Percentiles rank a stretch among this genome's conserved stretches.
phyloP scores from a whole-genome alignment of 92 coral and sea anemone species.

The Porites rus region DNA sequence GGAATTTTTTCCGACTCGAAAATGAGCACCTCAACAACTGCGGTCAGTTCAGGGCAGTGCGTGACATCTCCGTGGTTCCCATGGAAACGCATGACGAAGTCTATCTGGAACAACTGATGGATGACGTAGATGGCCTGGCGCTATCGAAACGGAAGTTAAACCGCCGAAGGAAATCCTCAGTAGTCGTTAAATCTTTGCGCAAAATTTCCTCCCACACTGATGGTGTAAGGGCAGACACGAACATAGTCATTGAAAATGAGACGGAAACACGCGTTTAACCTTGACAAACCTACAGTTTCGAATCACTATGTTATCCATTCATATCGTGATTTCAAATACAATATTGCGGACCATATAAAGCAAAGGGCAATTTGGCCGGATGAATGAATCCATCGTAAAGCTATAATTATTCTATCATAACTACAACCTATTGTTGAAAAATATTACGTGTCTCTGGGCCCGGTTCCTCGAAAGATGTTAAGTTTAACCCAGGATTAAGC shows the following conservation, averaged over 20 bases:
- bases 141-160: constrained; percentile 31
- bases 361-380: too few relatives aligned
- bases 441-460: too few relatives aligned
- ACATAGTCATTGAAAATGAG: constrained; percentile 10
- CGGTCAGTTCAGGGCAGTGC: constrained; percentile 98
- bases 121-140: constrained; percentile 73
- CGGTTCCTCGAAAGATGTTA: too few relatives aligned
- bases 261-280: constrained; percentile 21
- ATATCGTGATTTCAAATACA: background rate
- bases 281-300: background rate
- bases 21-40: constrained; percentile 99
- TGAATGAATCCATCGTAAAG: too few relatives aligned
- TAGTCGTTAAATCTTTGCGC: constrained; percentile 25
- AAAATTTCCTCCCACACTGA: constrained; percentile 35
- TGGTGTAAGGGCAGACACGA: background rate
- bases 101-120: constrained; percentile 89
- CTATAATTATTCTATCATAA: too few relatives aligned
- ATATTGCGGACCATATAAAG: too few relatives aligned
- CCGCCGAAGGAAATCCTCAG: constrained; percentile 45
- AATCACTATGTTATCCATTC: background rate
- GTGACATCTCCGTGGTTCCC: constrained; percentile 98
- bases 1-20: constrained; percentile 99
- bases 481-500: too few relatives aligned
- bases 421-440: too few relatives aligned
- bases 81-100: constrained; percentile 87